Evolutionary conservation across 2,888 invertebrate genomes (phyloP).

Genomic region (Trichopoda pennipes): DNA sequence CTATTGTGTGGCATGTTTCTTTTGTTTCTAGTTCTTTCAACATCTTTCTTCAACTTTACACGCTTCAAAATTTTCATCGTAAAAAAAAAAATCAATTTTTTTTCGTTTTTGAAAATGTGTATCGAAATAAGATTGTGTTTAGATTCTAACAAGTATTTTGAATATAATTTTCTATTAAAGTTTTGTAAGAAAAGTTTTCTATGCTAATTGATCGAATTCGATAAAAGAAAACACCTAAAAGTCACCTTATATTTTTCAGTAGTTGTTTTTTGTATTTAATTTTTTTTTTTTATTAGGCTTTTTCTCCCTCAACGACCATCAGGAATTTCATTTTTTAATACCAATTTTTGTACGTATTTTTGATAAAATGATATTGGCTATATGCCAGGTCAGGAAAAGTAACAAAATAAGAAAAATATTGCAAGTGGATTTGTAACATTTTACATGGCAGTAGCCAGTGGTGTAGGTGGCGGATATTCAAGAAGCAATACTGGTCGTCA

Average conservation of each 20-base stretch:
- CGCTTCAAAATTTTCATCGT: no score
- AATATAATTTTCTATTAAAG: no score
- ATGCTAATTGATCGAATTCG: no score
- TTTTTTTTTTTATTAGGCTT: not conserved
- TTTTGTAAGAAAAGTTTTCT: no score
- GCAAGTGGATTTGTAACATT: slow-evolving; percentile 22
- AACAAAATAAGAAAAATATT: slow-evolving; percentile 13
- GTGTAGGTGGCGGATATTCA: not conserved
- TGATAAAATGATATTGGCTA: slow-evolving; percentile 57
- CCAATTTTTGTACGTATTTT: slow-evolving; percentile 23
- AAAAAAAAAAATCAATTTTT: no score
- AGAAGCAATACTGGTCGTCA: not conserved
- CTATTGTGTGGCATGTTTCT: no score
- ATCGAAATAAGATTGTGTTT: no score
- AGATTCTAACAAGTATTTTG: no score
- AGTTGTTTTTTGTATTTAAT: no score
- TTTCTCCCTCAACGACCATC: slow-evolving; percentile 6
- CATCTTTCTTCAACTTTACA: no score
- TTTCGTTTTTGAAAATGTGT: no score
- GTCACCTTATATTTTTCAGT: not conserved
- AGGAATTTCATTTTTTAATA: slow-evolving; percentile 26
- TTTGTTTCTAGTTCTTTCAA: no score
- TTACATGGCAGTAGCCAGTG: not conserved
- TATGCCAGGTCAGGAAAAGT: slow-evolving; percentile 52
- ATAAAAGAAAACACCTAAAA: not conserved